phyloP scores from a whole-genome alignment of 2,888 invertebrate genomes.

The Chrysopilus asiliformis region DNA sequence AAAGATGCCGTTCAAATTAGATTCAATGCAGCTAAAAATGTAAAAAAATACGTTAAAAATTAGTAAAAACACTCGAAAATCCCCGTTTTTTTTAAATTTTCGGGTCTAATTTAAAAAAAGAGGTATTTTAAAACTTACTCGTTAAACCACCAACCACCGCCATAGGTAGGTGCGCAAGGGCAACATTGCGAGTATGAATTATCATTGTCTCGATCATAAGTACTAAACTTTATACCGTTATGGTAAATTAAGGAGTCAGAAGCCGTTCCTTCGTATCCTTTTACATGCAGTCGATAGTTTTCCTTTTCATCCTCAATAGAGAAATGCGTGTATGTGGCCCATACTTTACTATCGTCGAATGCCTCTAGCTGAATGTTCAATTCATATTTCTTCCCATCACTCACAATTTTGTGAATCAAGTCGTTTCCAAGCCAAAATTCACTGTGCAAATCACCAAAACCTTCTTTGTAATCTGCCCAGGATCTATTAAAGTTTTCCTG shows the following conservation, averaged over 20 bases:
- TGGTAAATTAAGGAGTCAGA: conserved; percentile 42
- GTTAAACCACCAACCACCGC: conserved; percentile 49
- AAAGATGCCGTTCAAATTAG: conserved; percentile 44
- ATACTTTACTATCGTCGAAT: conserved; percentile 36
- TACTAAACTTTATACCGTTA: conserved; percentile 37
- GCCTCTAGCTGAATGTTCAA: conserved; percentile 41
- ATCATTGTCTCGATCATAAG: conserved; percentile 37
- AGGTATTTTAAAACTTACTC: conserved; percentile 26
- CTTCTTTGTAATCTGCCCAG: conserved; percentile 43
- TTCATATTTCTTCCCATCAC: conserved; percentile 28
- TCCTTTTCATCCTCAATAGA: conserved; percentile 34
- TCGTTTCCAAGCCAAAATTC: conserved; percentile 51
- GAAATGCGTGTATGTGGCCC: conserved; percentile 40
- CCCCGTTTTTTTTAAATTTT: too few species aligned
- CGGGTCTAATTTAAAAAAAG: too few species aligned
- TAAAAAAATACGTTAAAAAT: conserved; percentile 4
- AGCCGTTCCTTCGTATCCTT: conserved; percentile 39
- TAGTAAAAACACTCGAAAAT: conserved; percentile 1
- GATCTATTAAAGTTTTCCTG: conserved; percentile 40
- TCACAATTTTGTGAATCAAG: conserved; percentile 37
- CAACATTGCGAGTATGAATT: conserved; percentile 38
- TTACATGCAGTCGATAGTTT: conserved; percentile 37
- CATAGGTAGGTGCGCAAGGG: conserved; percentile 41
- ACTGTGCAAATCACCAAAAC: conserved; percentile 40
- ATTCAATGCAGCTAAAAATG: conserved; percentile 40